Conservation (phyloP, 2,888 invertebrate species). For the Megastigmus dorsalis region DNA sequence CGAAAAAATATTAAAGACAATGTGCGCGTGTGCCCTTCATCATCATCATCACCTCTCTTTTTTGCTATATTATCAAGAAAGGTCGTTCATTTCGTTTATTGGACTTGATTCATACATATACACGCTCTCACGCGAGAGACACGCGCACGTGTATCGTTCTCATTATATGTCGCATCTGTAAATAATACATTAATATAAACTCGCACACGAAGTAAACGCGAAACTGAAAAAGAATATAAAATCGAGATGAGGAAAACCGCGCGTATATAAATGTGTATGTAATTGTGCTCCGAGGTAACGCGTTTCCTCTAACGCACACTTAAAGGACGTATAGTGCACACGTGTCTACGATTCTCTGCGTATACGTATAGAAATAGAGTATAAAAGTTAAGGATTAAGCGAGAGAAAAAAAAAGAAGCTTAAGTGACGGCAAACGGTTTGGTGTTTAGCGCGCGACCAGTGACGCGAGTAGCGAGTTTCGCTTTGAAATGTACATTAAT, state of each 20-base stretch:
- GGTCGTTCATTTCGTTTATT: background rate
- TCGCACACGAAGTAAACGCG: background rate
- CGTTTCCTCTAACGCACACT: too few relatives aligned
- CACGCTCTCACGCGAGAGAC: background rate
- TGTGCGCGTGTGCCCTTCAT: background rate
- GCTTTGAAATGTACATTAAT: background rate
- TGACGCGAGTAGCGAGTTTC: background rate
- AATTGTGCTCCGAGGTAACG: too few relatives aligned
- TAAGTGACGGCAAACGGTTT: background rate
- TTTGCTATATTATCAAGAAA: background rate
- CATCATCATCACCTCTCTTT: too few relatives aligned
- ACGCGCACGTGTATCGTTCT: background rate
- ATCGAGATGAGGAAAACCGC: too few relatives aligned
- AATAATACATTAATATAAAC: background rate
- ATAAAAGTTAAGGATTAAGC: background rate
- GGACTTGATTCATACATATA: too few relatives aligned
- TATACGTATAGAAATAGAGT: background rate
- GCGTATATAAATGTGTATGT: too few relatives aligned
- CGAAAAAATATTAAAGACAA: too few relatives aligned
- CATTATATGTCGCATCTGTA: background rate
- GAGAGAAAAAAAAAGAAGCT: background rate
- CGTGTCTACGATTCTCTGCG: constrained; percentile 8
- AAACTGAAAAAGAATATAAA: too few relatives aligned
- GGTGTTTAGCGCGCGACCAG: too few relatives aligned
- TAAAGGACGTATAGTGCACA: background rate